Base-by-base conservation (phyloP, 2,797 vertebrate species). In the Propithecus deckenii region DNA sequence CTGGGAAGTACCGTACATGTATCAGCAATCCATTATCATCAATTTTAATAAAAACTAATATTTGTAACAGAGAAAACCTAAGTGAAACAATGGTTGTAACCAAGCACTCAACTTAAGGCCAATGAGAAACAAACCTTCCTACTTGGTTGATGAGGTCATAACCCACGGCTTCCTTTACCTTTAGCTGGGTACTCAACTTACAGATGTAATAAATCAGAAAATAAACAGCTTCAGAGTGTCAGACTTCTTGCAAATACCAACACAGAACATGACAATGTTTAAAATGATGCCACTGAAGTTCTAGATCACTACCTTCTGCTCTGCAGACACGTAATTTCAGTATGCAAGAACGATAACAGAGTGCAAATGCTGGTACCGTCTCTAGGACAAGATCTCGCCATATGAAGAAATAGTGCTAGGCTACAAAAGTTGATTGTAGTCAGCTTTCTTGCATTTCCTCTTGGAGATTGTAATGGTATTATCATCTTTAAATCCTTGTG, bases 361-460 rank as follows among this genome's bases (percentile, higher is more conserved):
- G 18, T 5, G 20, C 10, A 75, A 84, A 69, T 20, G 14, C 41
- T 50, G 43, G 32, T 10, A 25, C 0, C 57, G 83, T 89, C 74
- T 35, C 76, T 89, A 48, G 57, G 75, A 91, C 28, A 90, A 79
- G 86, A 84, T 92, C 89, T 93, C 67, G 71, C 75, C 84, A 84
- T 52, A 78, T 22, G 7, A 94, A 81, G 69, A 75, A 92, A 94
- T 28, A 71, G 75, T 57, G 10, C 55, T 92, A 93, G 81, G 55
- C 74, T 94, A 88, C 41, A 57, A 84, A 61, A 91, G 89, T 96
- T 97, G 92, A 97, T 57, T 78, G 83, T 38, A 92, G 93, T 79
- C 83, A 93, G 89, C 35, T 92, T 95, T 95, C 92, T 94, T 85
- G 78, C 48, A 63, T 86, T 94, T 95, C 89, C 72, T 95, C 91